Evolutionary conservation across 2,888 invertebrate species (phyloP), one percentile per base, ranked within the genome.

Genomic region (Opisthograptis luteolata): DNA sequence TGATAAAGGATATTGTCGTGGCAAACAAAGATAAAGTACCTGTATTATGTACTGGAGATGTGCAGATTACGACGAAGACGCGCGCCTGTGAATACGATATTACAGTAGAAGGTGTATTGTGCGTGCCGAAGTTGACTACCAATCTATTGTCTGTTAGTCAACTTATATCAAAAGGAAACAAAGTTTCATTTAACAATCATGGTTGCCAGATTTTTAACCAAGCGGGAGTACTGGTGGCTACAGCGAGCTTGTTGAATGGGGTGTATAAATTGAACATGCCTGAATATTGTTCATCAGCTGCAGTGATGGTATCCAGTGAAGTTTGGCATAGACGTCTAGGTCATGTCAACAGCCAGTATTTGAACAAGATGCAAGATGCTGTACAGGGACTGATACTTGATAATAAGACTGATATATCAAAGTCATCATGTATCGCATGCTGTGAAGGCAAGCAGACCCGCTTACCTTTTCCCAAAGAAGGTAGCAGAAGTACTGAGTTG

Each of bases 131-230:
- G 3, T 20, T 70, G 0, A 50, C 55, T 0, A 60, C 55, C 1
- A 60, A 55, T 5, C 7, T 60, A 0, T 5, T 58, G 1, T 60
- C 55, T 0, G 65, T 68, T 0, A 68, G 70, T 24, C 41, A 60
- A 31, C 24, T 65, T 1, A 52, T 62, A 4, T 22, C 15, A 0
- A 56, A 45, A 10, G 55, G 58, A 0, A 62, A 60, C 17, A 53
- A 14, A 15, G 58, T 63, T 0, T 0, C 1, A 0, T 63, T 63
- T 20, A 12, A 1, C 0, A 5, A 27, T 0, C 39, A 13, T 10
- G 25, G 14, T 8, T 59, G 63, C 25, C 5, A 32, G 0, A 51
- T 63, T 2, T 42, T 34, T 8, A 61, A 59, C 17, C 20, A 5
- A 41, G 2, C 22, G 28, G 9, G 10, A 22, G 0, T 9, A 6